These are phyloP conservation scores for Drosophila anomelani DNA, from an alignment of 2,888 invertebrate species.

Conservation along the genomic window DNA sequence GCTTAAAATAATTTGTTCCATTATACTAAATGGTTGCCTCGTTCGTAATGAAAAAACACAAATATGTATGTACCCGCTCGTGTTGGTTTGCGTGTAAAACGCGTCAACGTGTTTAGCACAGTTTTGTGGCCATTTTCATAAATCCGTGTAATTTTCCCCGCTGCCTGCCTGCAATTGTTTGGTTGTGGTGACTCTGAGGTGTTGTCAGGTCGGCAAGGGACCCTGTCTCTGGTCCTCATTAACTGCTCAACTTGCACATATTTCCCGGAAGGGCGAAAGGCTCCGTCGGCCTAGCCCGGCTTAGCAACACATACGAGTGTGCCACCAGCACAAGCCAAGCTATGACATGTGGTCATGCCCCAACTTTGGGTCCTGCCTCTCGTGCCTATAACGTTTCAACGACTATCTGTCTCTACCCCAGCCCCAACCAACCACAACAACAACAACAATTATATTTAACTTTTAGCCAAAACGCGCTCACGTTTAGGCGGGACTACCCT, in stretches of 20 bases:
- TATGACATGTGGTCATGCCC: constrained; percentile 64
- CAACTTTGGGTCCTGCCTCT: neutral
- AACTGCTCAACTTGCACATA: constrained; percentile 26
- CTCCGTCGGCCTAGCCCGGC: constrained; percentile 48
- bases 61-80: constrained; percentile 26
- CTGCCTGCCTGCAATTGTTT: constrained; percentile 32
- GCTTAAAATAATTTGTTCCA: constrained; percentile 37
- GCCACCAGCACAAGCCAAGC: constrained; percentile 31
- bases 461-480: constrained; percentile 70
- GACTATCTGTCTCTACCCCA: constrained; percentile 9
- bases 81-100: constrained; percentile 69
- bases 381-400: constrained; percentile 1
- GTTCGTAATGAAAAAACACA: constrained; percentile 16
- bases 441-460: constrained; percentile 77
- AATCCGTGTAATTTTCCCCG: constrained; percentile 63
- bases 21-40: constrained; percentile 50
- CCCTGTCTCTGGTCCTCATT: constrained; percentile 35
- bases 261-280: constrained; percentile 8
- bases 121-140: constrained; percentile 75
- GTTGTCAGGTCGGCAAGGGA: constrained; percentile 4
- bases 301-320: constrained; percentile 30
- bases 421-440: constrained; percentile 52
- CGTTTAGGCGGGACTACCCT: constrained; percentile 50
- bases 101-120: constrained; percentile 75
- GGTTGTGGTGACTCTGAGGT: constrained; percentile 19